Conservation (phyloP, 2,888 invertebrate species). For the Thecophora atra region DNA sequence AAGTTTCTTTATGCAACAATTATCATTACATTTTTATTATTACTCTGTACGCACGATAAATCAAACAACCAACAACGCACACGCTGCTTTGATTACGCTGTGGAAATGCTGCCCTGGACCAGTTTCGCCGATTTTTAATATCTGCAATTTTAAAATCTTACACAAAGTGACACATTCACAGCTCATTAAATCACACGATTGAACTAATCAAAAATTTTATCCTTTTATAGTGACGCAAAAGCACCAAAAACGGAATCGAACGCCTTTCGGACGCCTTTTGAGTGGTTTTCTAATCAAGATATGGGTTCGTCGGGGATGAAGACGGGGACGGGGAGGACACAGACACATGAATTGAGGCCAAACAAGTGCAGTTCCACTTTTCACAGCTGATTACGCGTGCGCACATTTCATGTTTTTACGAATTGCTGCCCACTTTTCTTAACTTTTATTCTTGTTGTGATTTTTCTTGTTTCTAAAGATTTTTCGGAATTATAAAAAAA, state of each 20-base stretch:
- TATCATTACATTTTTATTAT: too few species aligned
- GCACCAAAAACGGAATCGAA: neutral
- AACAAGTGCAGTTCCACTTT: conserved; percentile 19
- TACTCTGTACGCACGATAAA: too few species aligned
- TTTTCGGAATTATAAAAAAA: too few species aligned
- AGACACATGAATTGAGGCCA: neutral
- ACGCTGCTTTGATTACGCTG: too few species aligned
- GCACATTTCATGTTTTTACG: conserved; percentile 14
- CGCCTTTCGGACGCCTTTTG: neutral
- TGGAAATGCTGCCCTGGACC: neutral
- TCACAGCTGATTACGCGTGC: conserved; percentile 12
- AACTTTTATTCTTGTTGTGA: neutral
- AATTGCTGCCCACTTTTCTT: conserved; percentile 12
- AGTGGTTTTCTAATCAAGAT: neutral
- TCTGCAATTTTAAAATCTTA: neutral
- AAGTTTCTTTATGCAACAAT: too few species aligned
- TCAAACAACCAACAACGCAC: too few species aligned
- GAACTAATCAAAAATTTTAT: conserved; percentile 2
- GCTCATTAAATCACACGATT: conserved; percentile 7
- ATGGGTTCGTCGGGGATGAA: too few species aligned
- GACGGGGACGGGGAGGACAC: neutral
- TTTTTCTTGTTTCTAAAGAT: too few species aligned
- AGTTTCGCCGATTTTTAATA: neutral
- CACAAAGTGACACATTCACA: neutral
- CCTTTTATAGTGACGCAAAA: neutral